phyloP scores from a whole-genome alignment of 1,140 invertebrate genomes.

The Mamestra configurata region DNA sequence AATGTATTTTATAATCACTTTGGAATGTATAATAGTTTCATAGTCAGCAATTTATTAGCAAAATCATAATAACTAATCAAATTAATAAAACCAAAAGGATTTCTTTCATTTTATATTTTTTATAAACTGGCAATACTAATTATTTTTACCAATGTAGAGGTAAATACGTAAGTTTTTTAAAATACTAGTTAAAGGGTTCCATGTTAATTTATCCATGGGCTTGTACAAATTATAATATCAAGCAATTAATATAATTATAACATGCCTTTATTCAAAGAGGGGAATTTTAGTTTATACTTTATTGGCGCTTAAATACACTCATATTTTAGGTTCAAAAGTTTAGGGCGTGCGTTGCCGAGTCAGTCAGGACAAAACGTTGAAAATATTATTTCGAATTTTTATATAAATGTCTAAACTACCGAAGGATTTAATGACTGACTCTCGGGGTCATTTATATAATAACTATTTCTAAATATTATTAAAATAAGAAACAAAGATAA shows the following conservation, averaged over 20 bases:
- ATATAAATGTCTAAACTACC: constrained; percentile 51
- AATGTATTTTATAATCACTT: constrained; percentile 37
- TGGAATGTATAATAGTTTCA: constrained; percentile 32
- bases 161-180: neutral
- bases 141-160: constrained; percentile 4
- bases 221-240: constrained; percentile 39
- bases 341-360: constrained; percentile 45
- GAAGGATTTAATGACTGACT: constrained; percentile 50
- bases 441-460: constrained; percentile 50
- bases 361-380: constrained; percentile 50
- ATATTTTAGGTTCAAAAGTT: constrained; percentile 51
- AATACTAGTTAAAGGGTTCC: constrained; percentile 6
- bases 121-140: constrained; percentile 5
- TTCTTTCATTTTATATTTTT: neutral
- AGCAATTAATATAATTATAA: constrained; percentile 43
- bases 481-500: constrained; percentile 61
- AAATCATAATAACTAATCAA: constrained; percentile 8
- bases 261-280: constrained; percentile 34
- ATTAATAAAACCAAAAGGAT: neutral
- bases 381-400: constrained; percentile 46
- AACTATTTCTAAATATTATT: constrained; percentile 63
- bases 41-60: constrained; percentile 20
- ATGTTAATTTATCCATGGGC: neutral
- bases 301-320: constrained; percentile 44
- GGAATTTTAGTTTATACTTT: constrained; percentile 35